Evolutionary conservation across 2,113 vertebrate species (phyloP).

Genomic region (Myanophis thanlyinensis): DNA sequence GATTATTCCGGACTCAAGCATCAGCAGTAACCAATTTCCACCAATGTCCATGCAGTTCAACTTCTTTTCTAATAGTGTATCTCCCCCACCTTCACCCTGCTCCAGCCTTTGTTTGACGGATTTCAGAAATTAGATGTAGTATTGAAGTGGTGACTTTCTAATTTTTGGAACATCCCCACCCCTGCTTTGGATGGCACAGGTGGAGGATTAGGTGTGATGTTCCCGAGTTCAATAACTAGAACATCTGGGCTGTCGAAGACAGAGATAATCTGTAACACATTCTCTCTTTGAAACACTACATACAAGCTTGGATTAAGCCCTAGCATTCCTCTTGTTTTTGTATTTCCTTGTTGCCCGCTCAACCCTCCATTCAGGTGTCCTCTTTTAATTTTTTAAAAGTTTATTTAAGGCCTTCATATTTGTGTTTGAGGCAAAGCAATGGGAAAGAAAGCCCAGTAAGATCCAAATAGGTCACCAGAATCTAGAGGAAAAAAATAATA

Average conservation of each 20-base stretch:
- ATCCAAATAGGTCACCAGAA: not conserved
- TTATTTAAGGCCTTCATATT: not conserved
- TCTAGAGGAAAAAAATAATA: not conserved
- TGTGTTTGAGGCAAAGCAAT: not conserved
- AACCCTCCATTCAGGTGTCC: not conserved
- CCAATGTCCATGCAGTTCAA: not conserved
- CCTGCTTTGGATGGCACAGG: not conserved
- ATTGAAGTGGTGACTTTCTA: not conserved
- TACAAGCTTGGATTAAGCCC: not conserved
- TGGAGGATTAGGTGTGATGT: not conserved
- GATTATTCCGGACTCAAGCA: not conserved
- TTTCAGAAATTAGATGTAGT: not conserved
- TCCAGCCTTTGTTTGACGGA: not conserved
- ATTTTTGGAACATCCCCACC: not conserved
- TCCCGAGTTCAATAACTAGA: not conserved
- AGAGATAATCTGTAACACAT: not conserved
- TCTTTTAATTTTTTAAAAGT: not conserved
- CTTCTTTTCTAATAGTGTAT: not conserved
- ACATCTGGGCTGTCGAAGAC: not conserved
- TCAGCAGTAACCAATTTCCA: not conserved
- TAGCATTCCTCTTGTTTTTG: not conserved
- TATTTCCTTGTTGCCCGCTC: not conserved
- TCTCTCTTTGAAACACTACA: not conserved
- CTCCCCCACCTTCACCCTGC: not conserved
- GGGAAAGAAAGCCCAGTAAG: not conserved